Evolutionary conservation across 1,140 invertebrate species (phyloP), one percentile per base, ranked within the genome.

Genomic region (Kradibia gibbosae): DNA sequence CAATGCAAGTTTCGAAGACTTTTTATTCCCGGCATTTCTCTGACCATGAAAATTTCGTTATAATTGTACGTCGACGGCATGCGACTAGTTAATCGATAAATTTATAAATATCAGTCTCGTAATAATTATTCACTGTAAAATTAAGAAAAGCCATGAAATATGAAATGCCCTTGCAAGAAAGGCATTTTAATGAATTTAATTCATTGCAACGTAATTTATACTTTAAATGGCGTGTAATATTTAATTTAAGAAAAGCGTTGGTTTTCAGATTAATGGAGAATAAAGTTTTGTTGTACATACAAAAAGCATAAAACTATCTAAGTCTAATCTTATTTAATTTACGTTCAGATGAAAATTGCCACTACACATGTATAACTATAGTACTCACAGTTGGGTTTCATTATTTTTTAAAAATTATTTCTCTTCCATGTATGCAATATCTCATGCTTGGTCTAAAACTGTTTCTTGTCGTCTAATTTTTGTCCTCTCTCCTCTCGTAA

Each of bases 241-340:
- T n/a, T n/a, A n/a, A n/a, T n/a, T n/a, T n/a, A n/a, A n/a, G n/a
- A n/a, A n/a, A n/a, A n/a, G n/a, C n/a, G n/a, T n/a, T n/a, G n/a
- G n/a, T n/a, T n/a, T n/a, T n/a, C n/a, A n/a, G n/a, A n/a, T n/a
- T n/a, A n/a, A n/a, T n/a, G n/a, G n/a, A n/a, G n/a, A n/a, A 60
- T 65, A 36, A 70, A 72, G 70, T 80, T 79, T 73, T 25, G 42
- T 74, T 57, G 71, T 80, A 65, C 42, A 80, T n/a, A n/a, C n/a
- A 75, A 80, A 73, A 67, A 62, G 25, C 55, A 74, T 74, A 80
- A 74, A 80, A 80, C 75, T 74, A 74, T 39, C n/a, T 75, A 75
- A 15, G 74, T 39, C 50, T n/a, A 17, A 39, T 67, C 42, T 75
- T 53, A 73, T 28, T 48, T 53, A 80, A 72, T 53, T 36, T 60